Evolutionary conservation across 2,888 invertebrate species (phyloP).

Genomic region (Drosophila niveifrons): DNA sequence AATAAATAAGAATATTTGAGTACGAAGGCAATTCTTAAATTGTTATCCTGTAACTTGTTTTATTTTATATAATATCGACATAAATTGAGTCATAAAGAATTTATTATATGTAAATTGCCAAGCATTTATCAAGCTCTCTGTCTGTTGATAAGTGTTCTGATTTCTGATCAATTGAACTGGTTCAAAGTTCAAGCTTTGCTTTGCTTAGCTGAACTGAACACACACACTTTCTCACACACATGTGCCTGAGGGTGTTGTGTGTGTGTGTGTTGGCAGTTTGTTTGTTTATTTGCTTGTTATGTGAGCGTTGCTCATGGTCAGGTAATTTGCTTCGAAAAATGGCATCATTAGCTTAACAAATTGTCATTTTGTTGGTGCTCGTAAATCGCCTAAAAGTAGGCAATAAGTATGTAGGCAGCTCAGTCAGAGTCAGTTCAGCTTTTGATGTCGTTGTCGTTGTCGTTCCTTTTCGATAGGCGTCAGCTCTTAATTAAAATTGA

Average conservation of each 20-base stretch:
- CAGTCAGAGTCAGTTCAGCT: neutral
- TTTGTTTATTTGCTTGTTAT: slow-evolving; percentile 61
- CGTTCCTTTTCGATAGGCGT: slow-evolving; percentile 14
- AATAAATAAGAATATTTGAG: neutral
- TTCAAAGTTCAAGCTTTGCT: neutral
- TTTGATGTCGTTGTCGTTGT: slow-evolving; percentile 2
- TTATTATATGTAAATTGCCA: neutral
- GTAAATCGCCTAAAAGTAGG: slow-evolving; percentile 60
- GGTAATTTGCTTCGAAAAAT: slow-evolving; percentile 78
- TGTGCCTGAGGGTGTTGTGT: slow-evolving; percentile 10
- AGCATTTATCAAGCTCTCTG: neutral
- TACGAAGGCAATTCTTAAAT: neutral
- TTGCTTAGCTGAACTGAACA: slow-evolving; percentile 16
- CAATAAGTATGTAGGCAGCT: slow-evolving; percentile 20
- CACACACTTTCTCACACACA: neutral
- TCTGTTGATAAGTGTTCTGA: neutral
- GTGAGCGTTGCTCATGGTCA: slow-evolving; percentile 51
- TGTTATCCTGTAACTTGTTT: neutral
- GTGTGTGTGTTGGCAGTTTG: slow-evolving; percentile 39
- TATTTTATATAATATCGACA: neutral
- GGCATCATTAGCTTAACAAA: slow-evolving; percentile 76
- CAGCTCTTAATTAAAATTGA: slow-evolving; percentile 73
- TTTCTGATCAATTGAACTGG: slow-evolving; percentile 20
- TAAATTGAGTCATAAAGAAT: neutral
- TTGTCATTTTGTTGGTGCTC: slow-evolving; percentile 65